Evolutionary conservation across 2,888 invertebrate genomes (phyloP), one percentile per base, ranked within the genome.

Genomic region (Mimumesa dahlbomi): DNA sequence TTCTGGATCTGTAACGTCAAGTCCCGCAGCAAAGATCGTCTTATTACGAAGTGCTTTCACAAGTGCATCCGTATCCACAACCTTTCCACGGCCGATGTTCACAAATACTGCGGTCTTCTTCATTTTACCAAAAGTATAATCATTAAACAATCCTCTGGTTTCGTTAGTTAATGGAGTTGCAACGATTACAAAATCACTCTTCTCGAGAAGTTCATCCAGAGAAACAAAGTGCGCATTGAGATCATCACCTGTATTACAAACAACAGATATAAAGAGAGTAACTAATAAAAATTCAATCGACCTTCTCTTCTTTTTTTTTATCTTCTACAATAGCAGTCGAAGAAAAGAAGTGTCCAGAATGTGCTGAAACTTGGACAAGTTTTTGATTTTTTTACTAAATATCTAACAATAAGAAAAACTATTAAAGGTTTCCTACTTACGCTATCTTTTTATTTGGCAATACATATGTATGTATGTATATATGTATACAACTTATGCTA

Each of bases 1-100:
- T 88, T 98, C 98, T 0, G 98, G 98, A 0, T 93, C 93, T 83
- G 95, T 95, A 2, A 98, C 98, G 88, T 98, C 98, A 1, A 98
- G 91, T 0, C 97, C 98, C 0, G 98, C 98, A 0, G 95, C 95
- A 85, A 94, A 94, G 71, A 98, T 97, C 73, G 92, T 91, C 0
- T 93, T 93, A 36, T 91, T 91, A 82, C 93, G 93, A 49, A 98
- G 90, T 0, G 97, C 97, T 50, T 92, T 92, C 57, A 95, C 93
- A 21, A 98, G 89, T 66, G 95, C 97, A 0, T 95, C 93, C 84
- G 97, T 97, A 76, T 97, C 94, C 0, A 96, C 92, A n/a, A 95
- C 90, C 89, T 93, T 94, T 87, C 95, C 95, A 80, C 95, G 91
- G 45, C 94, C 93, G 49, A 95, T 92, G 84, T 97, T 97, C 1